Evolutionary conservation across 2,888 invertebrate genomes (phyloP), one percentile per base, ranked within the genome.

Genomic region (Parnassius apollo): DNA sequence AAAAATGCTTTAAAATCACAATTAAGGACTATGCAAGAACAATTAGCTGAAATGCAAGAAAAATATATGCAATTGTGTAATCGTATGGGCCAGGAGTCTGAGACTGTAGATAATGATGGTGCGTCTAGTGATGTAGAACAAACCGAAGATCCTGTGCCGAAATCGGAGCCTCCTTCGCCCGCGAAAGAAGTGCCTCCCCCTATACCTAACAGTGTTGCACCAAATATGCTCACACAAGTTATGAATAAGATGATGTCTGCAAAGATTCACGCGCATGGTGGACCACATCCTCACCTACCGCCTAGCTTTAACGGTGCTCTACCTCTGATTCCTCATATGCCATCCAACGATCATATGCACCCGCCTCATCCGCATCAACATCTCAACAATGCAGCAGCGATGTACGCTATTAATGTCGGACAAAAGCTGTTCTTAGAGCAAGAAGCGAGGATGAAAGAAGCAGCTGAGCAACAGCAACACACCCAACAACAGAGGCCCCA

Each of bases 11-110:
- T 98, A 13, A 96, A 97, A 85, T 95, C 95, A 66, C 97, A 98
- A 85, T 88, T 97, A 74, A 94, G 96, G 75, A 95, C 95, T 65
- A 95, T 98, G 94, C 96, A 97, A 88, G 96, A 97, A 78, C 97
- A 98, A 85, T 89, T 98, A 65, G 97, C 96, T 11, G 96, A 96
- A 81, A 97, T 98, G 96, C 97, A 97, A 90, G 96, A 97, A 79
- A 96, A 97, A 82, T 98, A 98, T 86, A 94, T 96, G 81, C 96
- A 97, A 85, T 89, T 98, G 75, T 96, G 96, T 82, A 96, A 96
- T 76, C 93, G 96, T 71, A 96, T 96, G 94, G 96, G 96, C 74
- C 95, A 95, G 75, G 95, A 94, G 69, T 95, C 95, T 0, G 95
- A 95, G 75, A 95, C 95, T 71, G 94, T 94, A 72, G 95, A 96